phyloP scores from a whole-genome alignment of 2,113 vertebrate species.

The Ifrita kowaldi region DNA sequence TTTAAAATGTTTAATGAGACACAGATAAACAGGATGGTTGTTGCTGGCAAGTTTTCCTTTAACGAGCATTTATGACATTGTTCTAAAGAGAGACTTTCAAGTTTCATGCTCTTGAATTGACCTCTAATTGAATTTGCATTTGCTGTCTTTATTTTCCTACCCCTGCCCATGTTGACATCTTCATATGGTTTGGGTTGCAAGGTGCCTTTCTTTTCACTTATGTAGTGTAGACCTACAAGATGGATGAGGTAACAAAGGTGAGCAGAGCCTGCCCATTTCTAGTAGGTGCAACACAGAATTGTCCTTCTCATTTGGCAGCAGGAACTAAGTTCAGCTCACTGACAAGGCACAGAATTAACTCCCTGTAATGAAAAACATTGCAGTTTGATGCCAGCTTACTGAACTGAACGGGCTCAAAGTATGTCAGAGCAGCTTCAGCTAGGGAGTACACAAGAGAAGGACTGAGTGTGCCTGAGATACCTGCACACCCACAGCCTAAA shows the following conservation, averaged over 20 bases:
- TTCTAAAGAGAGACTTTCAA: background rate
- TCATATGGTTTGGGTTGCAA: background rate
- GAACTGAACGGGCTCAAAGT: accelerated
- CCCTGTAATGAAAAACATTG: background rate
- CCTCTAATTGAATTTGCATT: background rate
- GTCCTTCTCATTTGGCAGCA: background rate
- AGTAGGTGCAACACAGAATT: background rate
- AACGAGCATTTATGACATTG: background rate
- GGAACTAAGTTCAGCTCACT: background rate
- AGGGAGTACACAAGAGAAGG: background rate
- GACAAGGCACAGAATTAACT: background rate
- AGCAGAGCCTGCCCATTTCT: background rate
- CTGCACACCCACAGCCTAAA: background rate
- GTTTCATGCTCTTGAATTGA: background rate
- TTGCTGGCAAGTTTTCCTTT: background rate
- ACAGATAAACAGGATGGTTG: background rate
- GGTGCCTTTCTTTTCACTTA: background rate
- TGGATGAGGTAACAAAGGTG: background rate
- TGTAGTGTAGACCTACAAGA: background rate
- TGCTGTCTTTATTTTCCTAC: background rate
- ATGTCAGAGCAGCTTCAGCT: background rate
- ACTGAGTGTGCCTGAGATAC: background rate
- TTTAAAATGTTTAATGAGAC: background rate
- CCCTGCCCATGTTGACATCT: background rate
- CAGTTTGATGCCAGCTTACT: background rate